Conservation (phyloP, 2,797 vertebrate species). For the Coluber constrictor region DNA sequence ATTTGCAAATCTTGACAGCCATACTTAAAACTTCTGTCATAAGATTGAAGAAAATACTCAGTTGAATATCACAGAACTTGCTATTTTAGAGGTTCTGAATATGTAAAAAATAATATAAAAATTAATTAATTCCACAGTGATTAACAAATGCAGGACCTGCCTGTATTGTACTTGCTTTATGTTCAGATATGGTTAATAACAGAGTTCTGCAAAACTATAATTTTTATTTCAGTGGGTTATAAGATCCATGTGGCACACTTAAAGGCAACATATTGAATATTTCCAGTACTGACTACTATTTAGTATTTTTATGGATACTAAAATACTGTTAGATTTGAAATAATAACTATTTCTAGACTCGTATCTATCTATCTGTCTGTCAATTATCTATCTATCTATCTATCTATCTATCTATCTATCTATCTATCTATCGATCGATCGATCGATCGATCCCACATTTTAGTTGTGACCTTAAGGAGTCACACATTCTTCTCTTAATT, state of each 20-base stretch:
- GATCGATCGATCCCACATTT: background rate
- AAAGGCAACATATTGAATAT: background rate
- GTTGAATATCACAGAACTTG: background rate
- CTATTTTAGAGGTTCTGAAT: background rate
- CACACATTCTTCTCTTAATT: background rate
- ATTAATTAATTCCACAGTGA: background rate
- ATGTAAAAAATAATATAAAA: background rate
- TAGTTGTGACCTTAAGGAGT: background rate
- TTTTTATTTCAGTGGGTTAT: background rate
- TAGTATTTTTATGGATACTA: background rate
- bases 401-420: no score
- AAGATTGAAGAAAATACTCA: background rate
- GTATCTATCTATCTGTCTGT: accelerated
- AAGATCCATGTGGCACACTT: background rate
- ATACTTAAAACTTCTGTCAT: background rate
- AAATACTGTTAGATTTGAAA: background rate
- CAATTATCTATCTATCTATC: no score
- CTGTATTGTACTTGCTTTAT: background rate
- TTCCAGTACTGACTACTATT: background rate
- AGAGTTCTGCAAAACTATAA: slow-evolving; percentile 2
- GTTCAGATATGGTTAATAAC: background rate
- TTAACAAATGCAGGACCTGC: background rate
- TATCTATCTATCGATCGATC: no score
- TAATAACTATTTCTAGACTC: background rate
- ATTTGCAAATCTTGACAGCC: background rate